A percentile compares a stretch with the other conserved stretches of the same genome.
Conservation (phyloP, 2,888 invertebrate genomes). For the Plebejus melissa region DNA sequence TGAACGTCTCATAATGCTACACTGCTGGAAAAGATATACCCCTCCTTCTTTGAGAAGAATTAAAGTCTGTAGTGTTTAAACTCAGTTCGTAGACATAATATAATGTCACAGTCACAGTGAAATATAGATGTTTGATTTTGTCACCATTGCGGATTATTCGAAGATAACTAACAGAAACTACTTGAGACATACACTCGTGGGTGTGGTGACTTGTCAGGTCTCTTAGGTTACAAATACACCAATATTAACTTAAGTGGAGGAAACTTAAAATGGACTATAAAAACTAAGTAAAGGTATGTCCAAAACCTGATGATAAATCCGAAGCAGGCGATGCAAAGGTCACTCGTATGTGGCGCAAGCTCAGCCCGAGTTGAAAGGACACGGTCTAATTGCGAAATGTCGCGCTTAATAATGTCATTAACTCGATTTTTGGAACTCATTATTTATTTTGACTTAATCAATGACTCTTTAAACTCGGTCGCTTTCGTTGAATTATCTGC, state of each 20-base stretch:
- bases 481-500: not conserved
- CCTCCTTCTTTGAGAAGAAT: no score
- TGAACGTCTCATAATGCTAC: not conserved
- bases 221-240: no score
- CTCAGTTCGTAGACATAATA: no score
- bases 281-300: not conserved
- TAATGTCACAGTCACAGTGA: no score
- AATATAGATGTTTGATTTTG: no score
- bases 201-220: not conserved
- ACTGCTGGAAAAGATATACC: not conserved
- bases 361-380: slow-evolving; percentile 15
- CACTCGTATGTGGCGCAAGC: slow-evolving; percentile 18
- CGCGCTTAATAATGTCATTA: not conserved
- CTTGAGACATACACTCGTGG: not conserved
- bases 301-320: slow-evolving; percentile 14
- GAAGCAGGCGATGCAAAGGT: slow-evolving; percentile 13
- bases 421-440: slow-evolving; percentile 13
- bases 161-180: no score
- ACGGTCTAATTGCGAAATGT: slow-evolving; percentile 22
- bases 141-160: no score
- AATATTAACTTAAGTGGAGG: not conserved
- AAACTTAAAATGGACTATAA: not conserved
- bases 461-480: slow-evolving; percentile 8
- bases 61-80: no score
- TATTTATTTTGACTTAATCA: slow-evolving; percentile 12